phyloP scores from a whole-genome alignment of 2,797 vertebrate genomes.

The Todus mexicanus region DNA sequence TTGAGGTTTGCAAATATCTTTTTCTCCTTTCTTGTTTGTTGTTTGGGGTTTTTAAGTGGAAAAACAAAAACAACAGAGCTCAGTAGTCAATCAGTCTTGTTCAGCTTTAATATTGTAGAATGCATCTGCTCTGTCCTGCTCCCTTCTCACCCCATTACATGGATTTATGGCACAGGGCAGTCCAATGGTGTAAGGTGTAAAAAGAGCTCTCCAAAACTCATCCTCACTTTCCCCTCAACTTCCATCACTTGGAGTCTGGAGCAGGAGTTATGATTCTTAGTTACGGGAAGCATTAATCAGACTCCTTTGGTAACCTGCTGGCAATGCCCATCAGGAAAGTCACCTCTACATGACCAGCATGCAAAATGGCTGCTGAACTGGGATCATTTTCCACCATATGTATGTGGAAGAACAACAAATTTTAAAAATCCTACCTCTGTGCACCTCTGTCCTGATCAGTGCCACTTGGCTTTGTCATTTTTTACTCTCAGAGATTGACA shows the following conservation, averaged over 20 bases:
- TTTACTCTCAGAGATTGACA: neutral
- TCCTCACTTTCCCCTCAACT: neutral
- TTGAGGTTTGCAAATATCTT: neutral
- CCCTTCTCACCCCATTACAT: neutral
- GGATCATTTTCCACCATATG: neutral
- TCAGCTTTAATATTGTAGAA: neutral
- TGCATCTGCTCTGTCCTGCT: neutral
- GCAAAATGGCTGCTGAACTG: neutral
- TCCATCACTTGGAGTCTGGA: neutral
- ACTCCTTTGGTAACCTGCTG: neutral
- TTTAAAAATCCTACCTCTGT: neutral
- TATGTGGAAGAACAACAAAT: neutral
- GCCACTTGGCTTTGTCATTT: neutral
- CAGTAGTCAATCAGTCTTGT: neutral
- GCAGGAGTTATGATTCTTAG: accelerated
- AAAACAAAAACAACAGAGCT: neutral
- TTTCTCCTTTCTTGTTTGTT: too few species aligned
- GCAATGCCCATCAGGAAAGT: neutral
- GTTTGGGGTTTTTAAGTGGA: too few species aligned
- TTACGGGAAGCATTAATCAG: neutral
- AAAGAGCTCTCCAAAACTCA: neutral
- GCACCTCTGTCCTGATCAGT: neutral
- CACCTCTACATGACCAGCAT: neutral
- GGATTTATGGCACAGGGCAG: neutral
- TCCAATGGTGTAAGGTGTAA: accelerated